Base-by-base conservation (phyloP, 2,113 vertebrate species). In the Amphilophus citrinellus region DNA sequence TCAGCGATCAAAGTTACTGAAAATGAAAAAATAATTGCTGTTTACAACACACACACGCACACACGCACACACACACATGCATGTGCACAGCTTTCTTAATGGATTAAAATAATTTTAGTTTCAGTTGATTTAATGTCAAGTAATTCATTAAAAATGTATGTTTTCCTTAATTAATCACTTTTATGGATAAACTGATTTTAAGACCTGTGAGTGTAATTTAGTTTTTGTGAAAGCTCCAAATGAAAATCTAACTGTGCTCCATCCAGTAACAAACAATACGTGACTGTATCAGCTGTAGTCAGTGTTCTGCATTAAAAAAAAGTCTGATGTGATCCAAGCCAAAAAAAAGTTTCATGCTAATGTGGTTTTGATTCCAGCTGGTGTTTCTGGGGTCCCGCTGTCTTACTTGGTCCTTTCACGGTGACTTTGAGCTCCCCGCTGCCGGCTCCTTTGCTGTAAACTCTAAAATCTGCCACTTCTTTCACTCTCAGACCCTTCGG, bases 401-500 rank as follows among this genome's bases (percentile, higher is more conserved):
- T 96, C 97, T 95, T 91, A 99, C 98, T 97, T 68, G 98, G 98
- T 62, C 97, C 97, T 90, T 97, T 98, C 79, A 98, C 91, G 0
- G 91, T 86, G 75, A 99, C 97, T 77, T 96, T 96, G 44, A 99
- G 96, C 10, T 98, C 98, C 3, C 98, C 98, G 0, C 95, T 98
- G 94, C 98, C 98, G 0, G 96, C 97, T 1, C 98, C 98, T 92
- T 97, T 97, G 1, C 98, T 98, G 94, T 96, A 95, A 53, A 99
- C 98, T 89, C 96, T 97, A 88, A 99, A 99, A 84, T 98, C 97
- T 0, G 98, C 97, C 85, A 96, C 95, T 57, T 99, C 98, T 71
- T 98, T 98, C 39, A 98, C 97, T 1, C 98, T 95, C 10, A 99
- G 92, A 0, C 98, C 98, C 87, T 98, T 98, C 1, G 97, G 97